These are phyloP conservation scores for Lophura nycthemera DNA, from an alignment of 2,113 vertebrate species.

Conservation along the genomic window DNA sequence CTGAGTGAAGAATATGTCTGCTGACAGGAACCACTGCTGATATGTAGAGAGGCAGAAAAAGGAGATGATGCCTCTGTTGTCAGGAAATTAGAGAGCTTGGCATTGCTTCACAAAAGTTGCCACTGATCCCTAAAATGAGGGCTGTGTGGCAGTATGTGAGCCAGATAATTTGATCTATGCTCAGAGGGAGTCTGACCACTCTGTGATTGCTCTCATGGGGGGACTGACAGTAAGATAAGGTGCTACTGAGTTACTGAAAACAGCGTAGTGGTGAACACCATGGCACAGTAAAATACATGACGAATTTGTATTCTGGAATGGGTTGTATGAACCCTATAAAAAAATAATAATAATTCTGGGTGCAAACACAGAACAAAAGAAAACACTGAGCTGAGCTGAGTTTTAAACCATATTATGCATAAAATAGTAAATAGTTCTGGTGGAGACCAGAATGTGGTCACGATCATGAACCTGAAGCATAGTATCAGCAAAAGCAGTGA, in stretches of 20 bases:
- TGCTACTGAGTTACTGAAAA: not conserved
- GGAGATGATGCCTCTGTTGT: not conserved
- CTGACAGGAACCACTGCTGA: fast-evolving
- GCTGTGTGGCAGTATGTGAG: not conserved
- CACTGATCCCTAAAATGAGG: not conserved
- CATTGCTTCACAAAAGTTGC: not conserved
- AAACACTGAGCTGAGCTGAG: not conserved
- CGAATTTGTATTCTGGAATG: not conserved
- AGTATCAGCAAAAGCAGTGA: not conserved
- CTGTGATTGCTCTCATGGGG: not conserved
- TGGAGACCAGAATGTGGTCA: not conserved
- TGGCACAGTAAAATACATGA: not conserved
- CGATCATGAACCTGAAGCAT: not conserved
- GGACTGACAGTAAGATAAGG: not conserved
- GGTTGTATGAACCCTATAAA: not conserved
- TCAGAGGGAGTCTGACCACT: not conserved
- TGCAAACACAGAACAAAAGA: not conserved
- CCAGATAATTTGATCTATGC: not conserved
- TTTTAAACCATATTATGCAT: not conserved
- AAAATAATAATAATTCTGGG: not conserved
- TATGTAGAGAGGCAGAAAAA: not conserved
- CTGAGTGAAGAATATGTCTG: not conserved
- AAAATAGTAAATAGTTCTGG: not conserved
- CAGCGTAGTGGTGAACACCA: not conserved
- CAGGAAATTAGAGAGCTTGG: not conserved